phyloP scores from a whole-genome alignment of 2,797 vertebrate species.

The Danio aesculapii region DNA sequence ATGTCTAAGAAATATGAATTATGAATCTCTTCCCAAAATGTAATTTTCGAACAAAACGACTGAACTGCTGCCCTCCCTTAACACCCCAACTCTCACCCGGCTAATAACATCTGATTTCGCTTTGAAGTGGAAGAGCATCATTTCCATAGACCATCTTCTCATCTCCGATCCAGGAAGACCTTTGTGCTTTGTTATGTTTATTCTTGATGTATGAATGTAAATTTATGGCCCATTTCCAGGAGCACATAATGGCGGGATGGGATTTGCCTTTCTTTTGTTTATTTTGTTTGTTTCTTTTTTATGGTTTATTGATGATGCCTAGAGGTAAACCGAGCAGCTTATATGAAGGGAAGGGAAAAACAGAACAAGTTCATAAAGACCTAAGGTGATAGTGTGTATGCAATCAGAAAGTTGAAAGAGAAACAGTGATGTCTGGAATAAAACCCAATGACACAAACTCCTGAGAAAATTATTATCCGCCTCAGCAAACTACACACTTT shows the following conservation, averaged over 20 bases:
- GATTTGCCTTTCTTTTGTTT: neutral
- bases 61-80: slow-evolving; percentile 1
- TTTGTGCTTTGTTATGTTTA: slow-evolving; percentile 21
- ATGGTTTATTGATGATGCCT: slow-evolving; percentile 12
- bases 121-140: slow-evolving; percentile 18
- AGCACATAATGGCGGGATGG: neutral
- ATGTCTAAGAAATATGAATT: slow-evolving; percentile 29
- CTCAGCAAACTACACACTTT: too few species aligned
- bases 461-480: too few species aligned
- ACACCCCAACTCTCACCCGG: neutral
- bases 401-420: neutral
- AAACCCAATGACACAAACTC: neutral
- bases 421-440: neutral
- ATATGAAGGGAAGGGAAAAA: neutral
- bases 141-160: slow-evolving; percentile 49
- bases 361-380: neutral
- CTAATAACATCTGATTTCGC: neutral
- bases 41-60: slow-evolving; percentile 9
- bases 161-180: slow-evolving; percentile 30
- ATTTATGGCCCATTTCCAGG: slow-evolving; percentile 11
- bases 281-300: neutral
- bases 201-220: slow-evolving; percentile 7
- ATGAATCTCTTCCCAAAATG: slow-evolving; percentile 33
- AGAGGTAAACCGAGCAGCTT: neutral
- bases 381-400: neutral